Conservation (phyloP, 1,140 invertebrate species). For the Drosophila jambulina region DNA sequence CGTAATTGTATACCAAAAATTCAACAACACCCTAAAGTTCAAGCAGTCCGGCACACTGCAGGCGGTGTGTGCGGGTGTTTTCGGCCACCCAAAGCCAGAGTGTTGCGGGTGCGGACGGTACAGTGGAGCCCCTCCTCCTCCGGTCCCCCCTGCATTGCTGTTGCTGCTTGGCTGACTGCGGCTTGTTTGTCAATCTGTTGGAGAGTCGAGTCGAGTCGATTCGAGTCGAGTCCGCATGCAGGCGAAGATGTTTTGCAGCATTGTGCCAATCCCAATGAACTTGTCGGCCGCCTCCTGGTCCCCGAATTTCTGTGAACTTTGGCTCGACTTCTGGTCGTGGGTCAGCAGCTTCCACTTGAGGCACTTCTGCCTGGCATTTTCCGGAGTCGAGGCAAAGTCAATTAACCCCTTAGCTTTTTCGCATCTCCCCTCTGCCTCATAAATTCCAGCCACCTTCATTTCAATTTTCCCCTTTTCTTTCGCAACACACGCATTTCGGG, state of each 20-base stretch:
- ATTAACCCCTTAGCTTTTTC: constrained; percentile 51
- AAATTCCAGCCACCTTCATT: constrained; percentile 62
- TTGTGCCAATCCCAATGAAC: constrained; percentile 67
- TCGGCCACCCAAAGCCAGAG: constrained; percentile 13
- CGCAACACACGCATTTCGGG: constrained; percentile 13
- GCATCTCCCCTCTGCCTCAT: constrained; percentile 25
- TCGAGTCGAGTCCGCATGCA: constrained; percentile 45
- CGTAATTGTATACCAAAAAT: constrained; percentile 9
- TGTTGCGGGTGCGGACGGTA: constrained; percentile 27
- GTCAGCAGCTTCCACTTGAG: constrained; percentile 12
- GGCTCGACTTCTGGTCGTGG: constrained; percentile 34
- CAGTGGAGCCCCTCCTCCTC: constrained; percentile 42
- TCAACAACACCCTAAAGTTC: constrained; percentile 24
- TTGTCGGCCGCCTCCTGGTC: constrained; percentile 39
- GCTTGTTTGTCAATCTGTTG: constrained; percentile 83
- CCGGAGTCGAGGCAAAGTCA: constrained; percentile 54
- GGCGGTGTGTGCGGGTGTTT: neutral
- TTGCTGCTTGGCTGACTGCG: constrained; percentile 77
- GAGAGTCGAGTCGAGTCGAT: constrained; percentile 34
- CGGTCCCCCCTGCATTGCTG: constrained; percentile 43
- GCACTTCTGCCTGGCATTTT: constrained; percentile 34
- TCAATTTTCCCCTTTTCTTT: constrained; percentile 63
- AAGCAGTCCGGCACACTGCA: constrained; percentile 1
- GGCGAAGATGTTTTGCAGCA: constrained; percentile 55
- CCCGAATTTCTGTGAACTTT: constrained; percentile 38